Base-by-base conservation (phyloP, 1,140 invertebrate genomes). In the Drosophila mayri region DNA sequence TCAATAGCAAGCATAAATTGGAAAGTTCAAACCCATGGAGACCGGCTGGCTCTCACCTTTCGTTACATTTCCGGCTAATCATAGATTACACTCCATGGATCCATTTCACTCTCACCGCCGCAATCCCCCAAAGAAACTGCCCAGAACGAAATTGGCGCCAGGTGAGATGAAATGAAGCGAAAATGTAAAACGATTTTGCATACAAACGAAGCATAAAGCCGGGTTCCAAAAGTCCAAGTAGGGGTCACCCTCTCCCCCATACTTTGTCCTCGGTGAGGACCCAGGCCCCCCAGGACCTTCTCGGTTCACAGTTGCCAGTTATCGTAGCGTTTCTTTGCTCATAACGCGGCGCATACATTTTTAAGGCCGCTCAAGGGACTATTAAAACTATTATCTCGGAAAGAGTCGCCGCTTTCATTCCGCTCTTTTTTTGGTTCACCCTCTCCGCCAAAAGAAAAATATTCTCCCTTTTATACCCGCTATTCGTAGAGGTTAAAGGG, bases 351-450 rank as follows among this genome's bases (percentile, higher is more conserved):
- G 63, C 55, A 80, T 80, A 75, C 77, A 80, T 68, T 80, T 80
- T 80, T 75, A 74, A 83, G 76, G 76, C 76, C 70, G 63, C 80
- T 77, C 80, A 65, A 44, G 75, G 76, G 80, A 83, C 80, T 83
- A 83, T 83, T 83, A 83, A 83, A 83, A 83, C 80, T 83, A 79
- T 83, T 83, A 83, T 83, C 80, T 79, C 20, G 60, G n/a, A 54
- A 46, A 50, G 50, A 72, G 70, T 74, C 75, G 43, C 38, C 30
- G 54, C 37, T 61, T 64, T 43, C 37, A 18, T 22, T 32, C 40
- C 12, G 28, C 28, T 16, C 18, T 11, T 16, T 30, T 30, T 64
- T 20, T 38, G 47, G 32, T 37, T 22, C 50, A 22, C 12, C 50
- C n/a, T 41, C 12, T 30, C 30, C 47, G 30, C 32, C 10, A 52